phyloP scores from a whole-genome alignment of 2,888 invertebrate genomes.

The Oligia latruncula region DNA sequence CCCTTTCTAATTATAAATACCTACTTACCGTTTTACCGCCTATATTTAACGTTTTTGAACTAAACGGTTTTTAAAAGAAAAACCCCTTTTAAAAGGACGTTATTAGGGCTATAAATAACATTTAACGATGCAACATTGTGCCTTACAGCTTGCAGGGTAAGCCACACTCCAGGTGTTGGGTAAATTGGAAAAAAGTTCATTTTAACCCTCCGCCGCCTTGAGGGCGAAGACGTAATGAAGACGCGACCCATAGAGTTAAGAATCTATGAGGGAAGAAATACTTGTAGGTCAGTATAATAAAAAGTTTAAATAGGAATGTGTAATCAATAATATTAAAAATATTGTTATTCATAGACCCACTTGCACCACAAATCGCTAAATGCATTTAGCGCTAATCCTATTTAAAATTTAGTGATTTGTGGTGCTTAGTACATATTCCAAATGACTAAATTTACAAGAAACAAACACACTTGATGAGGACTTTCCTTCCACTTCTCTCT shows the following conservation, averaged over 20 bases:
- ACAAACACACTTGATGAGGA: neutral
- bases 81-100: constrained; percentile 56
- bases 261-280: constrained; percentile 33
- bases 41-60: neutral
- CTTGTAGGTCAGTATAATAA: too few relatives aligned
- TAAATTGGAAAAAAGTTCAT: constrained; percentile 83
- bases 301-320: too few relatives aligned
- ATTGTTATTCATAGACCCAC: neutral
- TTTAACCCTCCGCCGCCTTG: constrained; percentile 70
- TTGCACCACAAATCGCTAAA: too few relatives aligned
- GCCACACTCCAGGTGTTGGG: constrained; percentile 80
- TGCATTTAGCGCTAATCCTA: too few relatives aligned
- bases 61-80: constrained; percentile 29
- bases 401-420: too few relatives aligned
- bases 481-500: too few relatives aligned
- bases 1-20: neutral
- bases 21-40: neutral
- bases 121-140: constrained; percentile 61
- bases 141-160: constrained; percentile 74
- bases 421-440: neutral
- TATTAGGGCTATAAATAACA: constrained; percentile 64
- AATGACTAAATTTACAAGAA: neutral
- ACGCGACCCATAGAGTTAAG: constrained; percentile 71
- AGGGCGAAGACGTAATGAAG: constrained; percentile 68
- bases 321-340: too few relatives aligned